A percentile compares a stretch with the other conserved stretches of the same genome.
These are phyloP conservation scores for Australoheros facetus DNA, from an alignment of 2,797 vertebrate species.

Conservation along the genomic window DNA sequence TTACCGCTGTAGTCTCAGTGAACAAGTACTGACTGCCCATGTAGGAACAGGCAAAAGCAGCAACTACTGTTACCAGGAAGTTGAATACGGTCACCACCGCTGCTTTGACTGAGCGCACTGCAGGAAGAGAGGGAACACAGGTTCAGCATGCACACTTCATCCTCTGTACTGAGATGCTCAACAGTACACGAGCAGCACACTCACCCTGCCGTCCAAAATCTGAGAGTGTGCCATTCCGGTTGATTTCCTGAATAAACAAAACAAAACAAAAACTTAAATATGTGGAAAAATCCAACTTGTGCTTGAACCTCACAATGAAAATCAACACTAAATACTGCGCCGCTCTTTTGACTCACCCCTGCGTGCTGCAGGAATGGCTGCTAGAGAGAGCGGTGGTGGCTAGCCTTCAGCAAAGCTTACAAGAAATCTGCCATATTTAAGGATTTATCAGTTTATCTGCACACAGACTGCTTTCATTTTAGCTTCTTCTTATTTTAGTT, in stretches of 20 bases:
- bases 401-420: too few relatives aligned
- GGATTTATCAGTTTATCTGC: too few relatives aligned
- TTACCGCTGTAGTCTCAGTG: slow-evolving; percentile 87
- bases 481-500: too few relatives aligned
- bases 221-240: slow-evolving; percentile 78
- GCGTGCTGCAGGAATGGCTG: too few relatives aligned
- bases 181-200: slow-evolving; percentile 6
- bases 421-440: too few relatives aligned
- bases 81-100: slow-evolving; percentile 91
- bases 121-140: not conserved
- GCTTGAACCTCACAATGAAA: not conserved
- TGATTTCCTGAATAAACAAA: slow-evolving; percentile 77
- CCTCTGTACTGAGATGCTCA: not conserved
- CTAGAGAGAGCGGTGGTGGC: too few relatives aligned
- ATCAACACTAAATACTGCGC: not conserved
- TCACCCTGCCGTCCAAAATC: slow-evolving; percentile 91
- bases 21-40: slow-evolving; percentile 96
- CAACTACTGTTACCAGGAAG: slow-evolving; percentile 92
- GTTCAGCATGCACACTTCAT: not conserved
- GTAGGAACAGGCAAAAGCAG: slow-evolving; percentile 92
- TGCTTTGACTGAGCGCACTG: slow-evolving; percentile 90
- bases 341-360: too few relatives aligned
- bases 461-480: too few relatives aligned
- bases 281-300: not conserved
- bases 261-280: not conserved